These are phyloP conservation scores for Elegia similella DNA, from an alignment of 2,888 invertebrate species.

Conservation along the genomic window DNA sequence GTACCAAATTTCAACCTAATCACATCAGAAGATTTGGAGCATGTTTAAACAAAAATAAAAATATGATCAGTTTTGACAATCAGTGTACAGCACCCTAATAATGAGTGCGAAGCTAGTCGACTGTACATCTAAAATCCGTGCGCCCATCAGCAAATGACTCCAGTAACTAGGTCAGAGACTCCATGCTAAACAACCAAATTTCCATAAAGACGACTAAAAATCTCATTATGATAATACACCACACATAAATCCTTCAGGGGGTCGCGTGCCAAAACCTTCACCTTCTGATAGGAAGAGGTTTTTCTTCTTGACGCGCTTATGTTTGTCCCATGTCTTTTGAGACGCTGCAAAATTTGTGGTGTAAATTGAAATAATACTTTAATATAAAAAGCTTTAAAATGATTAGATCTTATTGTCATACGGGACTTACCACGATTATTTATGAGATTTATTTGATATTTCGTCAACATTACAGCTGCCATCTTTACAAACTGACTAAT, in stretches of 20 bases:
- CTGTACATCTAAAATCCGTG: background rate
- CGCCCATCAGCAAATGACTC: slow-evolving; percentile 8
- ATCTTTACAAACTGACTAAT: too few species aligned
- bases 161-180: slow-evolving; percentile 4
- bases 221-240: slow-evolving; percentile 20
- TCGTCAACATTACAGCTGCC: too few species aligned
- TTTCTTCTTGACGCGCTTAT: background rate
- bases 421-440: too few species aligned
- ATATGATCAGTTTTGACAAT: too few species aligned
- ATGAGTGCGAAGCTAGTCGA: background rate
- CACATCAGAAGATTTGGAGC: too few species aligned
- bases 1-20: too few species aligned
- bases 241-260: slow-evolving; percentile 18
- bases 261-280: slow-evolving; percentile 16
- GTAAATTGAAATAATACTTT: too few species aligned
- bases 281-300: slow-evolving; percentile 12
- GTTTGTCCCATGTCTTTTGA: background rate
- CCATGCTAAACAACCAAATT: slow-evolving; percentile 8
- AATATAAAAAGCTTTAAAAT: too few species aligned
- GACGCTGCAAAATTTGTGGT: too few species aligned
- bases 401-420: too few species aligned
- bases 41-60: too few species aligned
- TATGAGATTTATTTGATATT: too few species aligned
- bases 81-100: slow-evolving; percentile 13
- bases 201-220: slow-evolving; percentile 17